Conservation (phyloP, 2,888 invertebrate genomes). For the Cheilosia vernalis region DNA sequence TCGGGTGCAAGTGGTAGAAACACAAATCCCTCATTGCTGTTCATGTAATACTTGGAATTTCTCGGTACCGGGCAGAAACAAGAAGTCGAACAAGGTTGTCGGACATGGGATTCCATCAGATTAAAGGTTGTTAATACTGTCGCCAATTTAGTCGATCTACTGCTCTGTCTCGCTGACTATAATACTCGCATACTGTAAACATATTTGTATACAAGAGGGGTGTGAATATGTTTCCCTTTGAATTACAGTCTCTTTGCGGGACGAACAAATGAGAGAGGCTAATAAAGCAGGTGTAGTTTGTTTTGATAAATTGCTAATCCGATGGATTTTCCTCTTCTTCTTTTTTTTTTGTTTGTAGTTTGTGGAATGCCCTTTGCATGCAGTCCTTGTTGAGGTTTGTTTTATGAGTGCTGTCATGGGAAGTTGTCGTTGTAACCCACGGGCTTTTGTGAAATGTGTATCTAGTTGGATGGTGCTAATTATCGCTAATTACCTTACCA, state of each 20-base stretch:
- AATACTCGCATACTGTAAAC: constrained; percentile 9
- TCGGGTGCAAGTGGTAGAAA: constrained; percentile 35
- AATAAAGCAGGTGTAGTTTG: constrained; percentile 75
- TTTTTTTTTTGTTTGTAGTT: constrained; percentile 12
- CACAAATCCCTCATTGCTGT: constrained; percentile 59
- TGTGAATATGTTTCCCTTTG: constrained; percentile 64
- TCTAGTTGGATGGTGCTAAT: constrained; percentile 50
- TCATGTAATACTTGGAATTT: constrained; percentile 71
- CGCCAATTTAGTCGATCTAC: constrained; percentile 77
- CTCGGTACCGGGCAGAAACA: constrained; percentile 61
- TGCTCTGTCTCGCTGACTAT: constrained; percentile 4
- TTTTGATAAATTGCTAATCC: constrained; percentile 75
- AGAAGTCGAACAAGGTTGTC: constrained; percentile 77
- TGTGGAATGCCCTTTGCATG: constrained; percentile 16
- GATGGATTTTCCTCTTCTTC: constrained; percentile 32
- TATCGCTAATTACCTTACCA: constrained; percentile 40
- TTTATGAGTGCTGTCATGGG: constrained; percentile 39
- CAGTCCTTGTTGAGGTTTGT: constrained; percentile 12
- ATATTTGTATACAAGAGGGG: constrained; percentile 51
- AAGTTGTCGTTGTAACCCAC: constrained; percentile 27
- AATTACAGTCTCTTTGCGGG: constrained; percentile 48
- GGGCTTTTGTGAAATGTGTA: constrained; percentile 38
- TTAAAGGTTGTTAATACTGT: constrained; percentile 79
- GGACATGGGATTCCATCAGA: constrained; percentile 79
- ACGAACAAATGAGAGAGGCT: constrained; percentile 55